Evolutionary conservation across 2,113 vertebrate species (phyloP).

Genomic region (Myxocyprinus asiaticus): DNA sequence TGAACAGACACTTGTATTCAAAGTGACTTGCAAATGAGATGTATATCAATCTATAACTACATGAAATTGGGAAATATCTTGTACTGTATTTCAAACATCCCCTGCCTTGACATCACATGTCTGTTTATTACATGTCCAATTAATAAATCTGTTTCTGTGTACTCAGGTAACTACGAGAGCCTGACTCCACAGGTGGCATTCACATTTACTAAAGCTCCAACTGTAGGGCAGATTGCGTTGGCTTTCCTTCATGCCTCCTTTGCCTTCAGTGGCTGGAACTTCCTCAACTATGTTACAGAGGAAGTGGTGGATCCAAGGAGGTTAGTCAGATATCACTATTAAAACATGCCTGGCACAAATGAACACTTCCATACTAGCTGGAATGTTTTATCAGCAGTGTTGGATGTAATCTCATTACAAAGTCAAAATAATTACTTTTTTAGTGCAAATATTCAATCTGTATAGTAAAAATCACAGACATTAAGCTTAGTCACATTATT

Average conservation of each 20-base stretch:
- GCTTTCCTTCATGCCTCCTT: conserved; percentile 98
- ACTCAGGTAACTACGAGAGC: conserved; percentile 86
- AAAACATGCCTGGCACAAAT: background rate
- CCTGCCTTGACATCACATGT: background rate
- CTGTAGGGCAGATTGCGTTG: conserved; percentile 90
- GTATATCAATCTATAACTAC: too few relatives aligned
- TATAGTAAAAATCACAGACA: too few relatives aligned
- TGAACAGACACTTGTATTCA: too few relatives aligned
- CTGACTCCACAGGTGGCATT: conserved; percentile 86
- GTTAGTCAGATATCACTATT: conserved; percentile 62
- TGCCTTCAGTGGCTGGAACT: conserved; percentile 99
- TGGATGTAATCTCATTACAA: too few relatives aligned
- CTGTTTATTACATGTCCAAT: too few relatives aligned
- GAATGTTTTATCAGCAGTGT: too few relatives aligned
- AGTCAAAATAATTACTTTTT: too few relatives aligned
- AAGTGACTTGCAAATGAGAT: too few relatives aligned
- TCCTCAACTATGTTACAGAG: conserved; percentile 97
- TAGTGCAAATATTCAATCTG: too few relatives aligned
- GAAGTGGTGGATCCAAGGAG: conserved; percentile 92
- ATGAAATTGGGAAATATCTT: too few relatives aligned
- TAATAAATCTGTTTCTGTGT: background rate
- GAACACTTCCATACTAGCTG: too few relatives aligned
- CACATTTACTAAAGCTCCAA: conserved; percentile 79
- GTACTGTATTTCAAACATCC: background rate
- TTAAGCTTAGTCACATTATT: too few relatives aligned